Conservation (phyloP, 2,888 invertebrate species). For the Mesoligia furuncula region DNA sequence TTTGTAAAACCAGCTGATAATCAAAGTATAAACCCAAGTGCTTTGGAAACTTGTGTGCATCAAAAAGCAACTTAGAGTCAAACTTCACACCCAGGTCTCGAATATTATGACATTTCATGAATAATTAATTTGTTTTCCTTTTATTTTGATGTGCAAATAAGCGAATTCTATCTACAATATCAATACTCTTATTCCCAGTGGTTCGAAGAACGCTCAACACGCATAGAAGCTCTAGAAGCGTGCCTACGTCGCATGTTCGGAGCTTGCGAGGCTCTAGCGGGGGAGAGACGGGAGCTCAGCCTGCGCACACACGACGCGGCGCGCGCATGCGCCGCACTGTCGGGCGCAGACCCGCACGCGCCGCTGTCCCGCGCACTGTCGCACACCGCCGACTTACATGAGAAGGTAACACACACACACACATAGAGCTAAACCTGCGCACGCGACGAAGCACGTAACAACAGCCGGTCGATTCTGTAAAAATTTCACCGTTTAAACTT, state of each 20-base stretch:
- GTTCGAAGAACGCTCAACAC: constrained; percentile 99
- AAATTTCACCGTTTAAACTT: too few species aligned
- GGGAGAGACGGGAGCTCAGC: constrained; percentile 96
- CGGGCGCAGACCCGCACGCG: constrained; percentile 98
- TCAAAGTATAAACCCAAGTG: too few species aligned
- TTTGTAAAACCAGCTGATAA: too few species aligned
- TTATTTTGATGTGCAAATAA: background rate
- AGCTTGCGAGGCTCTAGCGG: constrained; percentile 96
- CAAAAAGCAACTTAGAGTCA: too few species aligned
- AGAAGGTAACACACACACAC: constrained; percentile 90
- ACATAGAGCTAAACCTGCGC: too few species aligned
- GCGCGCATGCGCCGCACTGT: constrained; percentile 95
- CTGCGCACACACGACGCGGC: constrained; percentile 95
- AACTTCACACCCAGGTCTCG: too few species aligned
- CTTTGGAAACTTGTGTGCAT: too few species aligned
- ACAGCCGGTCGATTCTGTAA: too few species aligned
- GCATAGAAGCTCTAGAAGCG: constrained; percentile 97
- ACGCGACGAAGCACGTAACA: too few species aligned
- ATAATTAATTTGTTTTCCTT: background rate
- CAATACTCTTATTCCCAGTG: constrained; percentile 91
- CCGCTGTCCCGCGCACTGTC: constrained; percentile 95
- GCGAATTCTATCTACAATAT: background rate
- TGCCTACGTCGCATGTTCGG: constrained; percentile 96
- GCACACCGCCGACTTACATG: constrained; percentile 83
- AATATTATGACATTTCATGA: too few species aligned